phyloP scores from a whole-genome alignment of 2,113 vertebrate species.

The Scophthalmus maximus region DNA sequence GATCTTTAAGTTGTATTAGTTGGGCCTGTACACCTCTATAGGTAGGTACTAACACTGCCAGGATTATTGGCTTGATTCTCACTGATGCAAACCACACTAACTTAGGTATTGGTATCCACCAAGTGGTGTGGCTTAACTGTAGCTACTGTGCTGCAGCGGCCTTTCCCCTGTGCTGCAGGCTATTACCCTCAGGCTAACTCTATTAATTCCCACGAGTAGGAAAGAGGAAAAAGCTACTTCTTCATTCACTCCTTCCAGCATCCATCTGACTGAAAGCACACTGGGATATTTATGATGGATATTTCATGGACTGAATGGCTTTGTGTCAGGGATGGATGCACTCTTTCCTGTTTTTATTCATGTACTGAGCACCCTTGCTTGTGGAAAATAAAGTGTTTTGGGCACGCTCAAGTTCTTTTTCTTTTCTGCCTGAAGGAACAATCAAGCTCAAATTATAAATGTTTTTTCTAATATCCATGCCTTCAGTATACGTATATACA shows the following conservation, averaged over 20 bases:
- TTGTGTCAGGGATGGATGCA: slow-evolving; percentile 41
- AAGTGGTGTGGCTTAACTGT: slow-evolving; percentile 39
- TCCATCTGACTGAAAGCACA: slow-evolving; percentile 49
- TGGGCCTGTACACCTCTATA: no score
- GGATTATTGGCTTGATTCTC: not conserved
- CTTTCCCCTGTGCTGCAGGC: slow-evolving; percentile 45
- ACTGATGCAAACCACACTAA: slow-evolving; percentile 7
- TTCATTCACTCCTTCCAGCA: slow-evolving; percentile 51
- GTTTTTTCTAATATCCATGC: not conserved
- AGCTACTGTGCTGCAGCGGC: slow-evolving; percentile 33
- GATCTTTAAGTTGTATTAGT: no score
- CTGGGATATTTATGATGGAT: slow-evolving; percentile 62
- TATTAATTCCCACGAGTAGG: slow-evolving; percentile 61
- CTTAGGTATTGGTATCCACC: slow-evolving; percentile 40
- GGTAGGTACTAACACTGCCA: not conserved
- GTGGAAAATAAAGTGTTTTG: slow-evolving; percentile 12
- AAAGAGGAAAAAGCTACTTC: slow-evolving; percentile 51
- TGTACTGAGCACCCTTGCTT: not conserved
- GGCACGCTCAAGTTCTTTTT: not conserved
- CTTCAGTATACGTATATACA: not conserved
- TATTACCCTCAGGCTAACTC: slow-evolving; percentile 64
- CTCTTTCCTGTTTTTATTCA: slow-evolving; percentile 29
- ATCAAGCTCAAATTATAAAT: not conserved
- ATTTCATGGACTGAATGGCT: slow-evolving; percentile 52
- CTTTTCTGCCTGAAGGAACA: not conserved